Base-by-base conservation (phyloP, 2,888 invertebrate species). In the Lithophane socia region DNA sequence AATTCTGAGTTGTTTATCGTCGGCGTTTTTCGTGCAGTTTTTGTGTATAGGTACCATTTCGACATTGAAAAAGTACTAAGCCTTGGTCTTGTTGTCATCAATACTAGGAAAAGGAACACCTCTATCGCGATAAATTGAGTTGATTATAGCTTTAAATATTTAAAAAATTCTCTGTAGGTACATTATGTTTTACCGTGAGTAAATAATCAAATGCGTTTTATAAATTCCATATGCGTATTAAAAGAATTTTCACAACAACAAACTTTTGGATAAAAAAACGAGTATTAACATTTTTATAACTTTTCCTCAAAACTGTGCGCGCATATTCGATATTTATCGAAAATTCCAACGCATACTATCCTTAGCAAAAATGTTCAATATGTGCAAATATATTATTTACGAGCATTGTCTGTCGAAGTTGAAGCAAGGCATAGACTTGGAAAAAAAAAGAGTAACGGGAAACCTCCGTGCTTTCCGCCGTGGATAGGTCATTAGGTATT, bases 371-470 rank as follows among this genome's bases (percentile, higher is more conserved):
- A 75, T 16, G 10, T n/a, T 42, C 47, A 54, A 60, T 65, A 65
- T 64, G 67, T 61, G n/a, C 47, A 76, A 66, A 79, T 60, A 73
- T 77, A 80, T 82, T 77, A 80, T 82, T 87, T 75, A 77, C 69
- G 73, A 75, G 37, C 58, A 70, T 79, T 77, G 71, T 70, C 13
- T n/a, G 68, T 61, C 60, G 29, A 67, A 66, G 49, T 42, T 54
- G 61, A 74, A 61, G 60, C 58, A 74, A 83, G 84, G 52, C 87
- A 81, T 78, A 86, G 87, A 88, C 83, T 68, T 84, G 69, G 73
- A 66, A 75, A 74, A 77, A 82, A 80, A 79, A 75, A 56, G 68
- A 29, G 49, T 85, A 84, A 85, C 86, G 77, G 89, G 79, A 37
- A 76, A 24, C 24, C 37, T 64, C n/a, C 82, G 56, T 79, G 75